Conservation (phyloP, 2,797 vertebrate species). For the Xerus rutilus region DNA sequence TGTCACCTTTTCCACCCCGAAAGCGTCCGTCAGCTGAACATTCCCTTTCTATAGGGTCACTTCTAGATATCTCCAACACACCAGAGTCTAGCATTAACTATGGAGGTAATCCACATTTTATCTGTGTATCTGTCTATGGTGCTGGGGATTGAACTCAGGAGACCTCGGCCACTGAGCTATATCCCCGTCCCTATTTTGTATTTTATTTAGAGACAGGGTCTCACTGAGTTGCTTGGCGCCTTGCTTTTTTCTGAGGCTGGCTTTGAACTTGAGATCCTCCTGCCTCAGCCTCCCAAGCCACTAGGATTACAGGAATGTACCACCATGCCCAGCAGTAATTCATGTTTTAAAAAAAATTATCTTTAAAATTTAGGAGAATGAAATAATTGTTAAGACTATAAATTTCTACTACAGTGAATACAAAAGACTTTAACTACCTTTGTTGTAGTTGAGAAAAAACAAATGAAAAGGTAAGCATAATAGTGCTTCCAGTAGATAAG, state of each 20-base stretch:
- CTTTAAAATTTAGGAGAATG: background rate
- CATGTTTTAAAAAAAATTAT: background rate
- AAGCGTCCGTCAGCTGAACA: conserved; percentile 97
- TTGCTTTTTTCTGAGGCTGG: no score
- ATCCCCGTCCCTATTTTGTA: no score
- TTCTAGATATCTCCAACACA: conserved; percentile 98
- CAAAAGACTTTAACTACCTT: conserved; percentile 36
- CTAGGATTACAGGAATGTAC: no score
- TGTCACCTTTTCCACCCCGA: conserved; percentile 96
- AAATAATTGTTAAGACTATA: conserved; percentile 30
- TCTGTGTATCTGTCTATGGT: no score
- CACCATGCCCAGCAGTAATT: conserved; percentile 87
- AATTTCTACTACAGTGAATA: background rate
- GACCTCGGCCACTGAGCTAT: no score
- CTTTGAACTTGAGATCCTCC: no score
- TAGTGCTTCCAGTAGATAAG: conserved; percentile 37
- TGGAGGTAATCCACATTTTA: conserved; percentile 89
- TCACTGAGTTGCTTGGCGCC: no score
- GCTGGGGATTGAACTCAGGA: no score
- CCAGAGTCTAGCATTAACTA: conserved; percentile 92
- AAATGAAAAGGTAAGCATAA: background rate
- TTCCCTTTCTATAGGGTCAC: conserved; percentile 95
- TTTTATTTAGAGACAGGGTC: no score
- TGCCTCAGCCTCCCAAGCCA: no score
- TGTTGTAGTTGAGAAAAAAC: conserved; percentile 23